Evolutionary conservation across 2,113 vertebrate genomes (phyloP), one percentile per base, ranked within the genome.

Genomic region (Lasiurus cinereus): DNA sequence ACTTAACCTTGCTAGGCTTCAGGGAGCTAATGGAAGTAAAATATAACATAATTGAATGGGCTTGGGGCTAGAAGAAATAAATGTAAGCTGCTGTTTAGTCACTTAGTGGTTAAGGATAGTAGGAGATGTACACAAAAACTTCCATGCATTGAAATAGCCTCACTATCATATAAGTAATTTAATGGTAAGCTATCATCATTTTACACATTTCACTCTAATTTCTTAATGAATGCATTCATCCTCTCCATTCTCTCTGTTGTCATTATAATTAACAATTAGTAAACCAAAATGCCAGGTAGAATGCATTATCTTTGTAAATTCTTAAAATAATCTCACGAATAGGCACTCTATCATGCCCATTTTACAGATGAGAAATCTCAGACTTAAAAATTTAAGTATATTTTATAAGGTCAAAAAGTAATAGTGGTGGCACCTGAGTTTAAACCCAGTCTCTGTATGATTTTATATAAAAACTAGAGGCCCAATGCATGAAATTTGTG

Each of bases 381-480:
- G 19, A 31, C 36, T 62, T 74, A 1, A 43, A 73, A 66, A 31
- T 79, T 48, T 18, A 64, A 83, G 15, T 50, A 16, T 84, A 83
- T 29, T 92, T 4, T 88, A 18, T 50, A 64, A 64, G 0, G 2
- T 46, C 70, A 36, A 66, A 89, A 56, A 1, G 54, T 43, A 82
- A 33, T 31, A 80, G 10, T 33, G 6, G 6, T 73, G 52, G 6
- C 50, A 76, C 31, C 24, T 82, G 39, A 67, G 39, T 7, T 83
- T 93, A 80, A 83, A 90, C 15, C 22, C 88, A 2, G 48, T 27
- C 14, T 70, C 46, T 69, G 1, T 36, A 66, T 69, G 3, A 39
- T 83, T 94, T 90, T 74, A 0, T 36, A 83, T 90, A 48, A 94
- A 80, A 92, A 11, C 59, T 62, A 62, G 59, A 62, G 59, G 54